Evolutionary conservation across 2,888 invertebrate genomes (phyloP), one percentile per base, ranked within the genome.

Genomic region (Pachydiplax longipennis): DNA sequence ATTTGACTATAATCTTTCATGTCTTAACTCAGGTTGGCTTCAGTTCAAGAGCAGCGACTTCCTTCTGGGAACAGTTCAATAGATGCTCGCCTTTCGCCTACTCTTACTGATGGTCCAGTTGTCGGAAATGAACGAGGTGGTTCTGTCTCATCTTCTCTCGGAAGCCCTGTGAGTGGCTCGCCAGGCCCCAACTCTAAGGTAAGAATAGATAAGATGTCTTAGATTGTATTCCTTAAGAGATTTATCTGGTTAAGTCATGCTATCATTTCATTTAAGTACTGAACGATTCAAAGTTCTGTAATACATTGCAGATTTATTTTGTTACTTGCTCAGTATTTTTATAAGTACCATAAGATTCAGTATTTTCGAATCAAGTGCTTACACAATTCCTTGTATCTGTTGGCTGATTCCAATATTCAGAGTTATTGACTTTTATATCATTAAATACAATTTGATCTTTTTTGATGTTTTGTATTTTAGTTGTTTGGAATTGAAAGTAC

Each of bases 11-110:
- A 53, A 53, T 18, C 1, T 53, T 53, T 53, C 1, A 53, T 53
- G 10, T 65, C 65, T 65, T 25, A 73, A 31, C 31, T 18, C 94
- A 99, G 99, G 94, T 96, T 99, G 95, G 99, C 99, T 81, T 98
- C 98, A 94, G 99, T 99, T 81, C 99, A 99, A 95, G 99, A 99
- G 94, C 98, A 99, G 94, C 96, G 98, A 92, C 95, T 98, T 92
- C 97, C 97, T 80, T 94, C 96, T 92, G 91, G 53, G 53, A 81
- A 53, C n/a, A 90, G 82, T 80, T 87, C 87, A 1, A 37, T 87
- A 37, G 95, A 96, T 92, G 96, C 96, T 73, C 95, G 96, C 92
- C 94, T 95, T 92, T 97, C 95, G 80, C 96, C 96, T 83, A 96
- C 95, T 65, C 93, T 94, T 73, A 95, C 95, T 91, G 95, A 95